A percentile compares a stretch with the other conserved stretches of the same genome.
Evolutionary conservation across 2,113 vertebrate species (phyloP).

Genomic region (Heloderma charlesbogerti): DNA sequence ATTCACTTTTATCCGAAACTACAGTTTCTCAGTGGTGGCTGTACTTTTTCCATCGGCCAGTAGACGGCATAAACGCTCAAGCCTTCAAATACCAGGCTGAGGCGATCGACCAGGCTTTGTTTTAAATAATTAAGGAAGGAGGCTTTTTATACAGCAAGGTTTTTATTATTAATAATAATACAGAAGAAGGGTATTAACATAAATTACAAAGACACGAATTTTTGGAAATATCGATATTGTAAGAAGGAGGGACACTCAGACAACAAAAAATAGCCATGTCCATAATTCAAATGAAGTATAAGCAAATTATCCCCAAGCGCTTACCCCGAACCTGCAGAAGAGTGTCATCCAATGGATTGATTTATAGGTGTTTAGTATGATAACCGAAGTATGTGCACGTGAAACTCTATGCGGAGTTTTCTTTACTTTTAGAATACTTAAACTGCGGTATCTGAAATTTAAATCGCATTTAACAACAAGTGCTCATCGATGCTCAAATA

Average conservation of each 20-base stretch:
- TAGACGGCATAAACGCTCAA: constrained; percentile 95
- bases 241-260: background rate
- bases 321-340: background rate
- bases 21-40: constrained; percentile 56
- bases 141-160: constrained; percentile 25
- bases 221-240: background rate
- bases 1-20: background rate
- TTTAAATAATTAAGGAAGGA: constrained; percentile 53
- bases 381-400: background rate
- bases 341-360: background rate
- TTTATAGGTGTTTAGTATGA: background rate
- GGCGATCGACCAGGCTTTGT: constrained; percentile 42
- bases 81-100: constrained; percentile 72
- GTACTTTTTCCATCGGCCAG: constrained; percentile 82
- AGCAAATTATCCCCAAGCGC: background rate
- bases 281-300: background rate
- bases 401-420: background rate
- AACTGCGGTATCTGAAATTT: background rate
- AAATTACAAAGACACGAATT: background rate
- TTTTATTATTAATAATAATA: background rate
- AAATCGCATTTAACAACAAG: background rate
- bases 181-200: constrained; percentile 19
- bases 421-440: background rate
- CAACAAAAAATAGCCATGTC: background rate
- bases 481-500: background rate